Conservation (phyloP, 1,140 invertebrate species). For the Adoxophyes honmai region DNA sequence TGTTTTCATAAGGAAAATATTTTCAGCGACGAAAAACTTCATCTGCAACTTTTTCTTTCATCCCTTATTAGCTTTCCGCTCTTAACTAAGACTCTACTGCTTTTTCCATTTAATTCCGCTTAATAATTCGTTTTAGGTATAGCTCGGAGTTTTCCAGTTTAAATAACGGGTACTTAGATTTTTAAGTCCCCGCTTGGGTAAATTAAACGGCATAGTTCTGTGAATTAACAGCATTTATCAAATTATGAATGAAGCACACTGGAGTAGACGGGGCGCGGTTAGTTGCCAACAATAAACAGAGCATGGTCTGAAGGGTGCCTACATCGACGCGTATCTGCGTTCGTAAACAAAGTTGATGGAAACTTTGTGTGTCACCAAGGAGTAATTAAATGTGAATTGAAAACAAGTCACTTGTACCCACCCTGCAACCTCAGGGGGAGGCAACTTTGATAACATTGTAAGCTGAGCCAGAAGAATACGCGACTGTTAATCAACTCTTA, state of each 20-base stretch:
- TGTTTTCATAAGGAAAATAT: slow-evolving; percentile 55
- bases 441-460: slow-evolving; percentile 18
- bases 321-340: slow-evolving; percentile 1
- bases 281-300: slow-evolving; percentile 5
- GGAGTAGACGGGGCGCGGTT: too few relatives aligned
- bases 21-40: slow-evolving; percentile 38
- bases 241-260: neutral
- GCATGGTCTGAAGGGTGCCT: slow-evolving; percentile 4
- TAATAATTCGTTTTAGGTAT: slow-evolving; percentile 28
- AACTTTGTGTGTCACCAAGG: slow-evolving; percentile 24
- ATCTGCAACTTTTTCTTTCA: slow-evolving; percentile 46
- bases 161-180: slow-evolving; percentile 18
- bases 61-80: slow-evolving; percentile 43
- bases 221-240: neutral
- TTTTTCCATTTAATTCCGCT: slow-evolving; percentile 41
- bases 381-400: slow-evolving; percentile 39
- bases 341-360: slow-evolving; percentile 16
- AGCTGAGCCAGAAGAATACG: slow-evolving; percentile 11
- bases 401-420: slow-evolving; percentile 29
- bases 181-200: neutral
- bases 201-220: neutral
- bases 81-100: slow-evolving; percentile 42
- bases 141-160: slow-evolving; percentile 15
- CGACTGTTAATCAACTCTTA: slow-evolving; percentile 6
- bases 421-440: slow-evolving; percentile 14